Conservation (phyloP, 2,797 vertebrate genomes). For the Cygnus olor region DNA sequence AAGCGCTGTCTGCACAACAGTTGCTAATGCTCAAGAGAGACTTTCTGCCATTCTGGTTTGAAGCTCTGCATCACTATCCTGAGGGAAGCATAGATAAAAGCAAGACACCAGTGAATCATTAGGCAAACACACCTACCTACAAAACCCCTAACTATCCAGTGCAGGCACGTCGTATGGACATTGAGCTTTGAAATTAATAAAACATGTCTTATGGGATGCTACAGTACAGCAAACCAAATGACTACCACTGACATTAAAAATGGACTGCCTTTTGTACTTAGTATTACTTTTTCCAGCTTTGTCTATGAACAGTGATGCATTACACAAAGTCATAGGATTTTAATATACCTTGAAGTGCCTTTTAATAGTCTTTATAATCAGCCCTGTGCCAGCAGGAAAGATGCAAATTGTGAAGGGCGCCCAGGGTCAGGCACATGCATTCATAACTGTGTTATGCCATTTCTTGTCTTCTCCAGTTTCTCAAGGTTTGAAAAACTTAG, state of each 20-base stretch:
- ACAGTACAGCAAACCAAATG: background rate
- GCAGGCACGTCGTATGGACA: background rate
- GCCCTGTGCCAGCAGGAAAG: background rate
- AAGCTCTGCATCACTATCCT: background rate
- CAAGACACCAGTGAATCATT: background rate
- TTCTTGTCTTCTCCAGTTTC: background rate
- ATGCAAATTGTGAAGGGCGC: background rate
- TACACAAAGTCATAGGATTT: background rate
- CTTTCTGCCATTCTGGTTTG: background rate
- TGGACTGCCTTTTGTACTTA: background rate
- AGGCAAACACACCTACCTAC: background rate
- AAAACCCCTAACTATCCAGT: background rate
- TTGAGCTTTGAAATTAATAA: background rate
- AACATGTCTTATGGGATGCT: background rate
- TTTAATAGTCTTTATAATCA: constrained; percentile 3
- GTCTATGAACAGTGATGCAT: background rate
- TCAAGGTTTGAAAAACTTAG: background rate
- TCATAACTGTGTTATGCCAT: background rate
- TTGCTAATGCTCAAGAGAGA: background rate
- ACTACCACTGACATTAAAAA: background rate
- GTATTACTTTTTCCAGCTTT: background rate
- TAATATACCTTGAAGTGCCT: background rate
- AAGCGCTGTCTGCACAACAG: background rate
- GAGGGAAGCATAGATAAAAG: background rate
- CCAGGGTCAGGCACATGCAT: rapidly evolving